Base-by-base conservation (phyloP, 2,113 vertebrate species). In the Cyanocitta stelleri region DNA sequence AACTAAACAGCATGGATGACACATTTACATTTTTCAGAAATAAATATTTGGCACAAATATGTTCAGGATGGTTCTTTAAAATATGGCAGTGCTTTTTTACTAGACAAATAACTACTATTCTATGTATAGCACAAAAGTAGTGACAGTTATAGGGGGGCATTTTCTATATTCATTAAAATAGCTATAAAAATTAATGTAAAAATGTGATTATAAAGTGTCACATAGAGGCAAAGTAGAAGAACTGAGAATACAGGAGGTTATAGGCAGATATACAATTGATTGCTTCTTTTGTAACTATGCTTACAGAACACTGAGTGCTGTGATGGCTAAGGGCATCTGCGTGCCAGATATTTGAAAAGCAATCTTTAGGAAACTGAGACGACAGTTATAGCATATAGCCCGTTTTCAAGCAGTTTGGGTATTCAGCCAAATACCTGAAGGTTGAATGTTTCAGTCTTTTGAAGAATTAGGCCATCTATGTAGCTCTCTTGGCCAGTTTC, bases 21-120 rank as follows among this genome's bases (percentile, higher is more conserved):
- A 64, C 56, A 88, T 89, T 94, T 87, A 85, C 69, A 80, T 94
- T 84, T 90, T 90, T 86, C 74, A 87, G 90, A 88, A 90, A 92
- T 72, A 92, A 94, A 46, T 92, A 92, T 90, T 88, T 87, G 39
- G 41, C 23, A 88, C 84, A 91, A 84, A 86, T 92, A 79, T 54
- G 18, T 76, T 86, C 87, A 56, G 27, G 39, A 81, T 18, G 4
- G 58, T 37, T 92, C 32, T 94, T 89, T 92, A 86, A 94, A 96
- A 95, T 52, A 86, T n/a, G 16, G 8, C 3, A 2, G 26, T 77
- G 33, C 1, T 74, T 54, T 95, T 95, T 91, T 67, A 55, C 61
- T 61, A 67, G 39, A 56, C 9, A 29, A 88, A 66, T 63, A 79
- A 71, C 46, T 48, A 33, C 74, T 78, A 79, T 16, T 74, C 44